Base-by-base conservation (phyloP, 2,113 vertebrate genomes). In the Apistogramma diplotaenia region DNA sequence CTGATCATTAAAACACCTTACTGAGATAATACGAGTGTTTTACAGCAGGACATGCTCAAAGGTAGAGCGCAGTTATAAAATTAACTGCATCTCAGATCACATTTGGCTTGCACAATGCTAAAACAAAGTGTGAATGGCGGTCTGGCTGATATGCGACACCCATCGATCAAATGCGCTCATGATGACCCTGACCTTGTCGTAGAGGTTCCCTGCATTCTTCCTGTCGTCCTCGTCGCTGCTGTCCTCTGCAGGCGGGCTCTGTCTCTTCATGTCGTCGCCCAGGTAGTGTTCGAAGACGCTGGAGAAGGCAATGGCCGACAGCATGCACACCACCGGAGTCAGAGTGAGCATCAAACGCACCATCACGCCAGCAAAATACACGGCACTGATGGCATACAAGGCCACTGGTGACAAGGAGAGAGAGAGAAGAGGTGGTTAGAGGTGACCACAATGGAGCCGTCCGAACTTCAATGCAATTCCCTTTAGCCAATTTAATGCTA, bases 221-320 rank as follows among this genome's bases (percentile, higher is more conserved):
- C 97, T 98, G 94, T 99, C 98, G 78, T 99, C 98, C 73, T 99
- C 98, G 76, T 99, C 98, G 75, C 98, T 98, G 95, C 98, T 99
- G 92, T 99, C 98, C 81, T 99, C 98, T 18, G 97, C 88, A 0
- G 97, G 98, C 1, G 97, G 98, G 54, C 96, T 99, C 93, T 99
- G 97, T 82, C 97, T 95, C 93, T 99, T 99, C 55, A 96, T 95
- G 87, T 99, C 98, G 71, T 99, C 98, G 12, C 98, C 98, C 95
- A 99, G 95, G 89, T 99, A 99, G 85, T 98, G 97, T 89, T 99
- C 98, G 88, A 99, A 99, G 75, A 99, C 97, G 72, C 97, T 99
- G 88, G 98, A 99, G 96, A 99, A 99, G 59, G 98, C 98, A 84
- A 99, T 97, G 9, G 98, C 98, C 29, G 98, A 99, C 56, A 99